Evolutionary conservation across 2,888 invertebrate species (phyloP), one percentile per base, ranked within the genome.

Genomic region (Sarcophaga carnaria): DNA sequence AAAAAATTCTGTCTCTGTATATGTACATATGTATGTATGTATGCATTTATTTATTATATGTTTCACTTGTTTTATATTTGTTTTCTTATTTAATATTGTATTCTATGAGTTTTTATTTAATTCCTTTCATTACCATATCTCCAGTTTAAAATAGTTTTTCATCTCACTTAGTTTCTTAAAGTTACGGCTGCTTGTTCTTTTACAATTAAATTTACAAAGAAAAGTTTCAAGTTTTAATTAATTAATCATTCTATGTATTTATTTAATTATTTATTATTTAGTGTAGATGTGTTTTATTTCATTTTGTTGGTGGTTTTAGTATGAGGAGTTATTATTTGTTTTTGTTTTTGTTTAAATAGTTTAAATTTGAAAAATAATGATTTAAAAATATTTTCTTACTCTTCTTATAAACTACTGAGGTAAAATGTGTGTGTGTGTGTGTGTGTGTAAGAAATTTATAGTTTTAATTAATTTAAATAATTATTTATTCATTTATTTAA

Each of bases 401-500:
- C 54, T 14, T 54, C 71, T 77, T 83, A 78, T 77, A 22, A 78
- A 67, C 78, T 83, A 83, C 72, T 83, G 83, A 83, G 83, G 83
- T 83, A 83, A 74, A 78, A 83, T 83, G 72, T 78, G 67, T 78
- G 60, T 37, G 37, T 37, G 37, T 37, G 37, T 37, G 37, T 37
- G 37, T 37, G 37, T 37, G 8, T 37, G 37, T 37, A 37, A 37
- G 37, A 37, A 37, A 37, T 37, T 10, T 1, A 37, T 37, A 37
- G 3, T 37, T 37, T 37, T 10, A 37, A 37, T 37, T 37, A 37
- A 37, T 37, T 37, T 37, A 37, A 37, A 37, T 37, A 37, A 37
- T 37, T 37, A 37, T 37, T 37, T 37, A 37, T 37, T 37, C 0
- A 6, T 37, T 37, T 37, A 37, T 37, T 37, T 37, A 37, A 6